Evolutionary conservation across 2,888 invertebrate genomes (phyloP).

Genomic region (Sphaerophoria rueppellii): DNA sequence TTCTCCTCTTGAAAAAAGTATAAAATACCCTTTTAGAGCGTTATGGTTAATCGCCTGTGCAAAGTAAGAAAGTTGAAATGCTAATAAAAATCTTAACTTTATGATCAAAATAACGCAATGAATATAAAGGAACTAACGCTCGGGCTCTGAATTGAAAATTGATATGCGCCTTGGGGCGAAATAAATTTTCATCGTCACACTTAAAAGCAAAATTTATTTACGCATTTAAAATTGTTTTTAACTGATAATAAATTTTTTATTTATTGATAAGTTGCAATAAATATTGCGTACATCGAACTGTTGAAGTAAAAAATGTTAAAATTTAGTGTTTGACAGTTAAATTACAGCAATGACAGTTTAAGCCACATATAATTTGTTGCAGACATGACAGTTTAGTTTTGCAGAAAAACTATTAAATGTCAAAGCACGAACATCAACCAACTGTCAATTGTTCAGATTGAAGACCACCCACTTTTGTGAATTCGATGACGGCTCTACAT

Average conservation of each 20-base stretch:
- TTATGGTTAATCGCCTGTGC: constrained; percentile 17
- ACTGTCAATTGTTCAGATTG: not conserved
- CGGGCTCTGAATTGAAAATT: not conserved
- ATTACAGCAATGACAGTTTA: too few relatives aligned
- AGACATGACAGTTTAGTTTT: not conserved
- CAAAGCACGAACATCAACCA: not conserved
- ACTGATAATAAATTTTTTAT: constrained; percentile 41
- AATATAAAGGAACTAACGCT: constrained; percentile 16
- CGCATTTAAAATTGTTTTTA: constrained; percentile 47
- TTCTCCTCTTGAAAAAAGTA: not conserved
- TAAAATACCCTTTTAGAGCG: constrained; percentile 21
- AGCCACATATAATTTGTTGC: too few relatives aligned
- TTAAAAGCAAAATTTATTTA: constrained; percentile 50
- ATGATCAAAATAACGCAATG: constrained; percentile 31
- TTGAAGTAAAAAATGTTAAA: not conserved
- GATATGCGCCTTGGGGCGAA: constrained; percentile 22
- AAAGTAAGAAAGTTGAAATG: constrained; percentile 12
- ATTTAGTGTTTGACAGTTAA: too few relatives aligned
- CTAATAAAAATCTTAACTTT: constrained; percentile 36
- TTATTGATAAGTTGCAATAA: not conserved
- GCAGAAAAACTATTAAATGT: not conserved
- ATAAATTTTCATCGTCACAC: constrained; percentile 40
- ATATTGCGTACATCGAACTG: not conserved
- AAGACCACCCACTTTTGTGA: constrained; percentile 13
- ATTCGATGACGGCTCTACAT: not conserved